These are phyloP conservation scores for Caenorhabditis elegans DNA, from an alignment of 1,140 invertebrate genomes.

Conservation along the genomic window WBcel235 BX284606.5:15237501-15238000, in stretches of 20 bases:
- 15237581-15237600: too few relatives aligned
- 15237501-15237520: too few relatives aligned
- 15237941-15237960: slow-evolving; percentile 92
- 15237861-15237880: slow-evolving; percentile 81
- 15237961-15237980: slow-evolving; percentile 91
- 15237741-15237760: slow-evolving; percentile 53
- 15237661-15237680: slow-evolving; percentile 81
- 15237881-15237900: slow-evolving; percentile 80
- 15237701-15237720: slow-evolving; percentile 76
- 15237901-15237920: neutral
- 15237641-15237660: slow-evolving; percentile 83
- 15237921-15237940: slow-evolving; percentile 54
- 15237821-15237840: slow-evolving; percentile 92
- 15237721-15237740: slow-evolving; percentile 69
- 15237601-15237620: slow-evolving; percentile 76
- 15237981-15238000: slow-evolving; percentile 81
- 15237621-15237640: slow-evolving; percentile 83
- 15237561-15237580: too few relatives aligned
- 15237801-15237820: slow-evolving; percentile 91
- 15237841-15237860: slow-evolving; percentile 82
- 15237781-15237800: slow-evolving; percentile 62
- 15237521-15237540: too few relatives aligned
- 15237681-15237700: slow-evolving; percentile 92
- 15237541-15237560: too few relatives aligned
- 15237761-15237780: neutral